Base-by-base conservation (phyloP, 2,888 invertebrate genomes). In the Terebella lapidaria region DNA sequence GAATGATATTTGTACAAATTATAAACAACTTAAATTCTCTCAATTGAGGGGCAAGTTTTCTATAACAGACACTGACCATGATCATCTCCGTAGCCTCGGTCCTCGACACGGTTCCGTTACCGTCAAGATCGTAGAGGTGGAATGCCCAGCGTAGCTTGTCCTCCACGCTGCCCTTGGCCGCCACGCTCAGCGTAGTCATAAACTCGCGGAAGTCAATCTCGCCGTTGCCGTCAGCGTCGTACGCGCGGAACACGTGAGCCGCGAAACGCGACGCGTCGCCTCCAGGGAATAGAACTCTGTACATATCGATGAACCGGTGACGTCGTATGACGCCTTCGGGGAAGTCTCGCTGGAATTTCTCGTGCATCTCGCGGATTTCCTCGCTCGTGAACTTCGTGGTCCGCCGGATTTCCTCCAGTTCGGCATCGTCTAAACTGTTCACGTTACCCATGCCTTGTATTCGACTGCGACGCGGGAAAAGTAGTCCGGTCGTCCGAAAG, bases 181-280 rank as follows among this genome's bases (percentile, higher is more conserved):
- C 58, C 20, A 63, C 54, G 53, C 52, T 58, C 49, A 63, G 47
- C 3, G 63, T 63, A 5, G 54, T 53, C 42, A 63, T 58, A 45
- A 63, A 63, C 49, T 63, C 63, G 4, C 54, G 47, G 54, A 63
- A 63, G 54, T 63, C 63, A 15, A 63, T 56, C 25, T 24, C 47
- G n/a, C 61, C 63, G 26, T 61, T 61, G 45, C 58, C 58, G 53
- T 63, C 60, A 2, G 29, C 26, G 46, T 63, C 63, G 49, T 63
- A 60, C 5, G 58, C 57, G 54, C 42, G 25, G 52, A 61, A 53
- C 15, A 53, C 28, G 26, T 15, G 10, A 27, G 15, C 28, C 15
- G 53, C 53, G 15, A 53, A 27, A 10, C 27, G 15, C 15, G 26
- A 51, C 3, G 26, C 54, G 24, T 30, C 42, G 30, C 60, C 61